Conservation (phyloP, 2,797 vertebrate species). For the Acrossocheilus wenchowensis region DNA sequence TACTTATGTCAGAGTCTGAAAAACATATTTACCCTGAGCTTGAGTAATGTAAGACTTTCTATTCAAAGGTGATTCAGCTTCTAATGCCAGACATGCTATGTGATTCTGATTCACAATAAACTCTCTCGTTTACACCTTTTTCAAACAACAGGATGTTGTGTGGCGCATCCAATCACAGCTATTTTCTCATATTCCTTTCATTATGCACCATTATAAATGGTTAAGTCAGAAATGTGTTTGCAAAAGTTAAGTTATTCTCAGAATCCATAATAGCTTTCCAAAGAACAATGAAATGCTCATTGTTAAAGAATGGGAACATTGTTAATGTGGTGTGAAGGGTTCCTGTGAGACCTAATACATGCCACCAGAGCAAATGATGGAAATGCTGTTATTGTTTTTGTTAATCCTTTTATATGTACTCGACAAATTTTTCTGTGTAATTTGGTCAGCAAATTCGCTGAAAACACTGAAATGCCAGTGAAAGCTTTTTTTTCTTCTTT, state of each 20-base stretch:
- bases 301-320: neutral
- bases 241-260: slow-evolving; percentile 2
- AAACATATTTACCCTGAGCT: neutral
- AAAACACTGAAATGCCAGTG: neutral
- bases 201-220: slow-evolving; percentile 4
- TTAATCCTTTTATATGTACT: neutral
- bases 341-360: neutral
- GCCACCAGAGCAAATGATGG: neutral
- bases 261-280: slow-evolving; percentile 18
- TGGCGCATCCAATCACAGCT: neutral
- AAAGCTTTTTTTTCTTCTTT: neutral
- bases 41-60: neutral
- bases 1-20: neutral
- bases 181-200: slow-evolving; percentile 1
- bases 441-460: neutral
- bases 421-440: neutral
- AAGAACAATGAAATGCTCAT: neutral
- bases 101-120: neutral
- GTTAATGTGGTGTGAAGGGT: slow-evolving; percentile 8
- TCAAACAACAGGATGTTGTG: neutral
- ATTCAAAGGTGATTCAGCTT: neutral
- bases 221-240: neutral
- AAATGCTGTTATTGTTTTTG: neutral
- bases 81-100: neutral
- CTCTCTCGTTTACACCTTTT: neutral